Evolutionary conservation across 2,888 invertebrate species (phyloP), one percentile per base, ranked within the genome.

Genomic region (Slavum lentiscoides): DNA sequence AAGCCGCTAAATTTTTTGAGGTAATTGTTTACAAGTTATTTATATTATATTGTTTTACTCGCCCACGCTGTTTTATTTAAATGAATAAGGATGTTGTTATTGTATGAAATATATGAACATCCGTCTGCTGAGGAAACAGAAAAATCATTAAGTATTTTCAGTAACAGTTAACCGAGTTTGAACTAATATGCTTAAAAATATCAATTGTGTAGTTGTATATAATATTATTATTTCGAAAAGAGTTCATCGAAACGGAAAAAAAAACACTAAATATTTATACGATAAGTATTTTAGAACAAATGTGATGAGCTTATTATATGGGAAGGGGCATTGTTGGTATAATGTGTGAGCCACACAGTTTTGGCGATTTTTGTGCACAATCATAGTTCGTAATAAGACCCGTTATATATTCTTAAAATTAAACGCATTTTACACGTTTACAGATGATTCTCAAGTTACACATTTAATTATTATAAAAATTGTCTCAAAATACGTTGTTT

Each of bases 1-100:
- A 91, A 77, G 92, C 92, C 11, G 92, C 92, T 39, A 91, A 90
- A 85, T 90, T 91, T 85, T 89, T 93, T 83, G 91, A 92, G 87
- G 91, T 92, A 82, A 75, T 81, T 76, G 23, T 19, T 39, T 37
- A 17, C 1, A 1, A 30, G 17, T 21, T 62, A 58, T 39, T 69
- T n/a, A n/a, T n/a, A n/a, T 30, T 64, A 64, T 53, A 43, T 4
- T 2, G 19, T 39, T 8, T 39, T 8, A 39, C 39, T 66, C 39
- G 13, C 11, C 2, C n/a, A 53, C 15, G 15, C 4, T 39, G 37
- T 64, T 64, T n/a, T 9, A 39, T 64, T n/a, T 9, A 39, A 49
- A 67, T 8, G 21, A 21, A 30, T 6, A 59, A 59, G 17, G 17
- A 53, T 17, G 15, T 4, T 15, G 4, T 53, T 53, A 53, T 53